Base-by-base conservation (phyloP, 2,888 invertebrate species). In the Drosophila atroscutellata region DNA sequence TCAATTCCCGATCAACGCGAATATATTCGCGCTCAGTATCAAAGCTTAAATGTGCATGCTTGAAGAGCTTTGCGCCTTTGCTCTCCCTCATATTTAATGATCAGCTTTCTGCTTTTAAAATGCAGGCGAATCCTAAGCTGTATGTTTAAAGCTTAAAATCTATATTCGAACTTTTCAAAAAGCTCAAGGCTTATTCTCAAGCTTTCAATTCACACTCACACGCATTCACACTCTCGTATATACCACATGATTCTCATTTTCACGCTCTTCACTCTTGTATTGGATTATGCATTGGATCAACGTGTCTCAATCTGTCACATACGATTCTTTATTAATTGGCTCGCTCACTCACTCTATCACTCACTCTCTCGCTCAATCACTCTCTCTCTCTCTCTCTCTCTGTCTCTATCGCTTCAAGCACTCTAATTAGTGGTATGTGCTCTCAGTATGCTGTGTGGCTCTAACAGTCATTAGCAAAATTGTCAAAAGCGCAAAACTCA, bases 261-360 rank as follows among this genome's bases (percentile, higher is more conserved):
- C 39, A 37, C 42, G 49, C 60, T 45, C 2, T 32, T 66, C 59
- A 63, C 42, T 73, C 15, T 28, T 47, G 11, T 24, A 59, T 68
- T 68, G 51, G 59, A 70, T 9, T 28, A 52, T 45, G 28, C 56
- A 77, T 77, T 79, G 77, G 75, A 60, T 66, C 37, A 60, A 47
- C 49, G 51, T 64, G 20, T 62, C 64, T 50, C 63, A 72, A 56
- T 65, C 49, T 60, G 28, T 66, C 56, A 58, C 47, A 66, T 77
- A 51, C 51, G 64, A 36, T 63, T 55, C 34, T 37, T 18, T 49
- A 54, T 58, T 28, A 49, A 73, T 76, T 77, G 78, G 73, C 73
- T 28, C 50, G 54, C 62, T 59, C 72, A 39, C 45, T 24, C 58
- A 20, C 34, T n/a, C 28, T 58, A 58, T 26, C 66, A 51, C 28